Evolutionary conservation across 2,797 vertebrate genomes (phyloP), one percentile per base, ranked within the genome.

Genomic region (Chaetophractus vellerosus): DNA sequence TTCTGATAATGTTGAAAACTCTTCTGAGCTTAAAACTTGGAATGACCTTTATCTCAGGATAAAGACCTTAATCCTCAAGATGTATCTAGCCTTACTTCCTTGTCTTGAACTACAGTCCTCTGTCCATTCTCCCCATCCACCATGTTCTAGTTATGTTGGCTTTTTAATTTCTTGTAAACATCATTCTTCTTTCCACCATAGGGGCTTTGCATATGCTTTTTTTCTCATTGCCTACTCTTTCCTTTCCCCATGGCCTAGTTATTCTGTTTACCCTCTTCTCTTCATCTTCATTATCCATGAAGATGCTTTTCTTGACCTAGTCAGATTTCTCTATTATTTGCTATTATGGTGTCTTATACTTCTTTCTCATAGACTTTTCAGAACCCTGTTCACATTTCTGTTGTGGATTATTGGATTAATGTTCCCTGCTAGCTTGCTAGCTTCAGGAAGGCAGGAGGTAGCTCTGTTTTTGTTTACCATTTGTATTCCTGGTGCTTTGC

Each of bases 351-450:
- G 57, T 76, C 59, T 91, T 90, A 4, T 41, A n/a, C 18, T 81
- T 93, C 16, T 87, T 45, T 93, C n/a, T 89, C 48, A 26, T 41
- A 84, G 63, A 86, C 79, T 92, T 94, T 48, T 28, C 6, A 85
- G 33, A 88, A 41, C 23, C 88, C 23, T 69, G 0, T 96, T 92
- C 81, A 57, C 24, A 52, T 91, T 95, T 74, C 45, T 72, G 50
- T 88, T 93, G 57, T 88, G 52, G 24, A 66, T 68, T 90, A 41
- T 63, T 93, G 9, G 19, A 48, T 68, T 96, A 88, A 48, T 88
- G 33, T 71, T 9, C 31, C 38, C 23, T 90, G 26, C 26, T 92
- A 31, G 26, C 21, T 68, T 94, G 9, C 12, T 81, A 31, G 28
- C 31, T 55, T 64, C 24, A 89, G 31, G 23, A 57, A 31, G n/a